phyloP scores from a whole-genome alignment of 2,797 vertebrate genomes.

The Alauda arvensis region DNA sequence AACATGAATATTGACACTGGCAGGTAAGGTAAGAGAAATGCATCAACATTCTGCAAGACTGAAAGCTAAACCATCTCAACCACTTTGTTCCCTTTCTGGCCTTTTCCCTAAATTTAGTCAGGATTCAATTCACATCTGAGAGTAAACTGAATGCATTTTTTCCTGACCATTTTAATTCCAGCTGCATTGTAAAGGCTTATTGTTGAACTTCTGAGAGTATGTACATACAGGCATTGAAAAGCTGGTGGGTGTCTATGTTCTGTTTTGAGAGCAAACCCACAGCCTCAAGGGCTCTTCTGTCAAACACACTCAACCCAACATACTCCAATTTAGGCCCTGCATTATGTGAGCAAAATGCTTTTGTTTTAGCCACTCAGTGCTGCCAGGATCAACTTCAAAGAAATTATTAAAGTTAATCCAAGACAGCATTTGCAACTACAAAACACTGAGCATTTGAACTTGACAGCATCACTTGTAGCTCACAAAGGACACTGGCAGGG shows the following conservation, averaged over 20 bases:
- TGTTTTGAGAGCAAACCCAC: slow-evolving; percentile 50
- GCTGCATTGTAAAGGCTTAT: slow-evolving; percentile 57
- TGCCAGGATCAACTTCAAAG: slow-evolving; percentile 45
- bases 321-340: not conserved
- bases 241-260: slow-evolving; percentile 39
- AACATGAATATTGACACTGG: not conserved
- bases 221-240: slow-evolving; percentile 32
- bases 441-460: not conserved
- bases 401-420: slow-evolving; percentile 36
- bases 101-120: not conserved
- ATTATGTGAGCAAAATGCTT: slow-evolving; percentile 24
- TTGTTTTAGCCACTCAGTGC: not conserved
- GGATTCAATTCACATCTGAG: slow-evolving; percentile 28
- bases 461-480: not conserved
- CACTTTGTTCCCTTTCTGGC: not conserved
- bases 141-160: slow-evolving; percentile 7
- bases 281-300: slow-evolving; percentile 52
- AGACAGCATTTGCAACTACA: slow-evolving; percentile 1
- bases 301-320: slow-evolving; percentile 8
- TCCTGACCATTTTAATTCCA: slow-evolving; percentile 28
- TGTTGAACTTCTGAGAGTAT: slow-evolving; percentile 55
- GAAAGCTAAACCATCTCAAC: not conserved
- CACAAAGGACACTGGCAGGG: not conserved
- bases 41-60: not conserved
- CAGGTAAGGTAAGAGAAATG: not conserved